phyloP scores from a whole-genome alignment of 2,113 vertebrate species.

The Bos taurus region DNA sequence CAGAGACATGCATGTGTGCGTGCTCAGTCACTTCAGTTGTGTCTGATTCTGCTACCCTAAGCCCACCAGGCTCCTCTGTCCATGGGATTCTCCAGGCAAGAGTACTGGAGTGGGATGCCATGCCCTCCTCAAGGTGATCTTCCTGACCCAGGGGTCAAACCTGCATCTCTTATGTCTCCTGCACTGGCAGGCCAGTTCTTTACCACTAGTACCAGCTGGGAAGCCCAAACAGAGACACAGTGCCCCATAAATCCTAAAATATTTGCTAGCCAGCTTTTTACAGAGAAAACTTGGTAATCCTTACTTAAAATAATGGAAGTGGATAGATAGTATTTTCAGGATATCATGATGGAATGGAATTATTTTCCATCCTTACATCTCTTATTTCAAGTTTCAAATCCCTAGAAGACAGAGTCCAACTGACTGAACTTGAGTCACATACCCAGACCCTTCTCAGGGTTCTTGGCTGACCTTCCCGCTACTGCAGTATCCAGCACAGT shows the following conservation, averaged over 20 bases:
- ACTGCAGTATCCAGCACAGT: not conserved
- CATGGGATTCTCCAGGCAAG: not conserved
- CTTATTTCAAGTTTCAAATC: not conserved
- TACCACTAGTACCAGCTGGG: not conserved
- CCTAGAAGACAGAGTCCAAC: not conserved
- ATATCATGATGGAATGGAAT: not conserved
- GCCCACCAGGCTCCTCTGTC: not conserved
- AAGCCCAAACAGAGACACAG: not conserved
- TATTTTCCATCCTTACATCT: not conserved
- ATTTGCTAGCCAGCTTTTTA: not conserved
- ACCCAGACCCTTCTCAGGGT: not conserved
- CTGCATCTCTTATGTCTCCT: not conserved
- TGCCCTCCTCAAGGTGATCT: not conserved
- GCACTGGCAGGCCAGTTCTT: not conserved
- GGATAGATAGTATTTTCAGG: not conserved
- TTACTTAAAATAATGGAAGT: not conserved
- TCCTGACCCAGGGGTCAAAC: not conserved
- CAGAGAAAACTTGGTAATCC: not conserved
- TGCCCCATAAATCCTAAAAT: not conserved
- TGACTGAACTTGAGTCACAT: not conserved
- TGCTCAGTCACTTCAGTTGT: not conserved
- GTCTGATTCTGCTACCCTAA: not conserved
- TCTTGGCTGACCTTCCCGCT: not conserved
- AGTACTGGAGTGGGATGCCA: not conserved
- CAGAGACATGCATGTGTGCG: fast-evolving